Evolutionary conservation across 2,888 invertebrate species (phyloP).

Genomic region (Colletes collaris): DNA sequence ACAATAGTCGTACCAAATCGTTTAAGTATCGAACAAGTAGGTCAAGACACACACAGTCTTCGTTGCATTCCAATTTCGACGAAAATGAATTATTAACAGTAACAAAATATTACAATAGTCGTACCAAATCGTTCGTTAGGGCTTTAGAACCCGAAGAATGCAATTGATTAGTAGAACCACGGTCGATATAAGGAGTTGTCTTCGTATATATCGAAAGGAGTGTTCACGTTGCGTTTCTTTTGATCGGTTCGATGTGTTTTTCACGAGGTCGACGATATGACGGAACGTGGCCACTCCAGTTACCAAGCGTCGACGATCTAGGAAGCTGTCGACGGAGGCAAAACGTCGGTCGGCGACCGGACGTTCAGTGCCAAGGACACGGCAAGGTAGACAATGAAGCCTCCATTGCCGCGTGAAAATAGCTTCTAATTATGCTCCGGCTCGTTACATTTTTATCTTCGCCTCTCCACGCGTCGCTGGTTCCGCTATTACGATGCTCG

Average conservation of each 20-base stretch:
- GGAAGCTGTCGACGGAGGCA: constrained; percentile 53
- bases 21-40: too few relatives aligned
- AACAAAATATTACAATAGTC: too few relatives aligned
- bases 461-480: constrained; percentile 41
- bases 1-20: too few relatives aligned
- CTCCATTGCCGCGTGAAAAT: constrained; percentile 53
- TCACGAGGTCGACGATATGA: constrained; percentile 12
- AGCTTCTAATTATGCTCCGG: constrained; percentile 60
- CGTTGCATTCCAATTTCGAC: too few relatives aligned
- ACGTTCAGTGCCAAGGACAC: constrained; percentile 79
- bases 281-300: constrained; percentile 10
- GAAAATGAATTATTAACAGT: too few relatives aligned
- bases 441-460: constrained; percentile 65
- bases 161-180: too few relatives aligned
- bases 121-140: too few relatives aligned
- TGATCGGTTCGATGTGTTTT: neutral
- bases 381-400: constrained; percentile 65
- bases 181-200: too few relatives aligned
- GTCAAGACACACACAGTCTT: too few relatives aligned
- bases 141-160: too few relatives aligned
- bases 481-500: constrained; percentile 11
- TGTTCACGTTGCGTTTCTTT: neutral
- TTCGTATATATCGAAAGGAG: too few relatives aligned
- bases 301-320: constrained; percentile 51
- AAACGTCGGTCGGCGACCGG: constrained; percentile 75